Evolutionary conservation across 2,888 invertebrate species (phyloP).

Genomic region (Drosophila kanekoi): DNA sequence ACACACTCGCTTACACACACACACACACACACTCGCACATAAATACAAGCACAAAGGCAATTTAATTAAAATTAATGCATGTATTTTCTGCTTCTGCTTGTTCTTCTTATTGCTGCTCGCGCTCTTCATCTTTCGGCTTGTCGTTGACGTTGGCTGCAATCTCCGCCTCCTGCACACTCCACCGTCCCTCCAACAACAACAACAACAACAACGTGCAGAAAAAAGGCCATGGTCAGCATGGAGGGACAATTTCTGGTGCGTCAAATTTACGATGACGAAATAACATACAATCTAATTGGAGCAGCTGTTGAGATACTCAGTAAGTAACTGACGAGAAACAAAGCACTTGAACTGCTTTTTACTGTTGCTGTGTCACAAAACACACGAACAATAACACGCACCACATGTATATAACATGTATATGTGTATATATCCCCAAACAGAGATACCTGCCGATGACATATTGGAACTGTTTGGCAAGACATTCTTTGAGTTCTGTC

Average conservation of each 20-base stretch:
- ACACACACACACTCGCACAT: slow-evolving; percentile 24
- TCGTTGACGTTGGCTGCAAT: slow-evolving; percentile 42
- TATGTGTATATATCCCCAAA: background rate
- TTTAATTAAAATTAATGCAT: slow-evolving; percentile 81
- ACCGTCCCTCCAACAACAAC: background rate
- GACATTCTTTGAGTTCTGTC: slow-evolving; percentile 98
- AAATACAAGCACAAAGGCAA: slow-evolving; percentile 65
- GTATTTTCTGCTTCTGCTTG: slow-evolving; percentile 46
- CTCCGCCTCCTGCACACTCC: background rate
- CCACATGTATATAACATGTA: background rate
- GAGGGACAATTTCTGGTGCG: slow-evolving; percentile 97
- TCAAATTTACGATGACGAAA: slow-evolving; percentile 97
- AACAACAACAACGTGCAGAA: slow-evolving; percentile 86
- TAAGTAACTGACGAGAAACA: slow-evolving; percentile 86
- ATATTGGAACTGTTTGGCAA: slow-evolving; percentile 96
- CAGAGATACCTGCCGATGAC: slow-evolving; percentile 95
- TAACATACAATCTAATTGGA: slow-evolving; percentile 96
- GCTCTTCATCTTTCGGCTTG: slow-evolving; percentile 49
- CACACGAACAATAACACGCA: background rate
- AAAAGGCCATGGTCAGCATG: slow-evolving; percentile 96
- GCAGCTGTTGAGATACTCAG: slow-evolving; percentile 96
- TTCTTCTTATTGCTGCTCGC: slow-evolving; percentile 19
- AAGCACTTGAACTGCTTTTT: slow-evolving; percentile 21
- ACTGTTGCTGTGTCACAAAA: slow-evolving; percentile 26
- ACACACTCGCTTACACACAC: slow-evolving; percentile 7